Base-by-base conservation (phyloP, 2,797 vertebrate genomes). In the Psittacula echo region DNA sequence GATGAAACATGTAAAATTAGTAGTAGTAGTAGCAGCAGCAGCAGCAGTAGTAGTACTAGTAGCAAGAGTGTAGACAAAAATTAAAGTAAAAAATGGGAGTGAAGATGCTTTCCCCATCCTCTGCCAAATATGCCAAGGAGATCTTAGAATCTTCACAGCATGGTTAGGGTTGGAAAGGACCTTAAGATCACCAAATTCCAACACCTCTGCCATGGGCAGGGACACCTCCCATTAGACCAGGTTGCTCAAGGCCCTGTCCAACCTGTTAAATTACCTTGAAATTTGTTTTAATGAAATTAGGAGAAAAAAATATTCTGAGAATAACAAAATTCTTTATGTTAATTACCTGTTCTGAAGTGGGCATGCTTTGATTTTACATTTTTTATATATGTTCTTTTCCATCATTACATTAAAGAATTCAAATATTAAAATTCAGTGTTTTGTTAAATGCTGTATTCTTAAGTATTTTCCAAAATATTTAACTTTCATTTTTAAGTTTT, bases 1-100 rank as follows among this genome's bases (percentile, higher is more conserved):
- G 23, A 18, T 0, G 2, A 87, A 91, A 50, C 34, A 32, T 1
- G 0, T 76, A 14, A 7, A 70, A 29, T 56, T 44, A n/a, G 12
- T n/a, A 74, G 1, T 2, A 50, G 6, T 10, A 48, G 18, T 10
- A 64, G 44, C 4, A 39, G 19, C 1, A 71, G 10, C 2, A 32
- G 7, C 4, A 64, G 10, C 1, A 21, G 29, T 3, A 42, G 16
- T 10, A 76, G 7, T 14, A 88, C 3, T 9, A 70, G 29, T 7
- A 64, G 3, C 23, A 75, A 18, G 15, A 85, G 9, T 41, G n/a
- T 34, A 64, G 37, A 62, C 2, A 5, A 67, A 20, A 66, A 37
- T 37, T 70, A 53, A 87, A 77, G 73, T 13, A 64, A 21, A 60
- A 73, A 94, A 73, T n/a, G 1, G 21, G 17, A 48, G 14, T 47